These are phyloP conservation scores for Carassius gibelio DNA, from an alignment of 2,113 vertebrate genomes.

Conservation along the genomic window DNA sequence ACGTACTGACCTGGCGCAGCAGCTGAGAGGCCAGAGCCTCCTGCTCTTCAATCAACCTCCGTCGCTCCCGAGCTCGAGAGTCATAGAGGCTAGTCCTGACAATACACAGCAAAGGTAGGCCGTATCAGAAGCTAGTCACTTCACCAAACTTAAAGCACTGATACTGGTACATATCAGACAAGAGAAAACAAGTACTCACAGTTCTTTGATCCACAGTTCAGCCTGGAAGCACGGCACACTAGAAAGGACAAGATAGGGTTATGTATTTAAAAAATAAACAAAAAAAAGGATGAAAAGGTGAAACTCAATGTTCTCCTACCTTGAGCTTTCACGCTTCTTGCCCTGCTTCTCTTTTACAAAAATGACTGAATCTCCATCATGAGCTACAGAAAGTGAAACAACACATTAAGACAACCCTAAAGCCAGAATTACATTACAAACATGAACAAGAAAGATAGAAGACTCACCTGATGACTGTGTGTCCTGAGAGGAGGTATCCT, in stretches of 20 bases:
- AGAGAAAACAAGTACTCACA: slow-evolving; percentile 79
- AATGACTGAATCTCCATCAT: slow-evolving; percentile 89
- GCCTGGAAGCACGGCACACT: slow-evolving; percentile 88
- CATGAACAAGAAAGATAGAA: neutral
- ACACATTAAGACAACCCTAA: neutral
- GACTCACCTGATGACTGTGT: slow-evolving; percentile 76
- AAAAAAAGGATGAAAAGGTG: neutral
- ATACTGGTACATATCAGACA: neutral
- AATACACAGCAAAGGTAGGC: neutral
- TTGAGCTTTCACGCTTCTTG: slow-evolving; percentile 75
- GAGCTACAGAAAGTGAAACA: slow-evolving; percentile 62
- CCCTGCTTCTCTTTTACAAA: slow-evolving; percentile 87
- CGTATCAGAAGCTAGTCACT: neutral
- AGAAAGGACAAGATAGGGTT: slow-evolving; percentile 33
- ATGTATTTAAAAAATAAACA: no score
- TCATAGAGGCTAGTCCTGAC: slow-evolving; percentile 92
- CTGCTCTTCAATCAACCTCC: slow-evolving; percentile 90
- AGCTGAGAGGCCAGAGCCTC: slow-evolving; percentile 86
- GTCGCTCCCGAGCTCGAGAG: slow-evolving; percentile 89
- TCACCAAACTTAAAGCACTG: neutral
- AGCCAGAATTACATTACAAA: neutral
- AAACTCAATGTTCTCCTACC: slow-evolving; percentile 71
- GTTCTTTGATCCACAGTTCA: slow-evolving; percentile 95
- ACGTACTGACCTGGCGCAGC: slow-evolving; percentile 81
- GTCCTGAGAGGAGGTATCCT: slow-evolving; percentile 77